Conservation (phyloP, 2,888 invertebrate genomes). For the Ischnura elegans region DNA sequence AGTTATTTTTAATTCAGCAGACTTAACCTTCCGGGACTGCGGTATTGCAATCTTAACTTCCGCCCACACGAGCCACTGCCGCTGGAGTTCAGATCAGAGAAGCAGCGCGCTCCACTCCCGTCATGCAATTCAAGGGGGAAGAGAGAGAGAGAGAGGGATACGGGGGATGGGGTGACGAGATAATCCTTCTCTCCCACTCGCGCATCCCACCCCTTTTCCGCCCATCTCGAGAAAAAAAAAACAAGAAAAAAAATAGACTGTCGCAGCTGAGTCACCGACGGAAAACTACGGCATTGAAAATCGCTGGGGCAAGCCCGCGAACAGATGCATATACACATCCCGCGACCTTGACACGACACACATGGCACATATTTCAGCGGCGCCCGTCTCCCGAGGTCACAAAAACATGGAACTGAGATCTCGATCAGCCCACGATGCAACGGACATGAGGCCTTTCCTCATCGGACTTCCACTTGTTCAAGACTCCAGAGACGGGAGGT, state of each 20-base stretch:
- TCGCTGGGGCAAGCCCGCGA: neutral
- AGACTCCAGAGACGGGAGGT: no score
- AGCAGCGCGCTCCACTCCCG: neutral
- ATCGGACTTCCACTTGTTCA: neutral
- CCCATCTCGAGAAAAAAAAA: neutral
- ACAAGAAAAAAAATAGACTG: neutral
- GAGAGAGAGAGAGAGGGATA: neutral
- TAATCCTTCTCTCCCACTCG: neutral
- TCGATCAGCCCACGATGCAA: neutral
- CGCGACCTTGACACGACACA: constrained; percentile 7
- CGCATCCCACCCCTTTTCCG: neutral
- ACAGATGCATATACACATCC: neutral
- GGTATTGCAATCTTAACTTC: neutral
- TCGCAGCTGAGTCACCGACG: constrained; percentile 13
- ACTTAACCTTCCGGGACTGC: no score
- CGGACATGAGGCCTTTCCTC: neutral
- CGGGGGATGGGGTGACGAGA: neutral
- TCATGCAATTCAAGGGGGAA: no score
- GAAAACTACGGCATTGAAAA: neutral
- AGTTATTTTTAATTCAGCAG: no score
- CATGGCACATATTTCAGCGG: neutral
- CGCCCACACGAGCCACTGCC: no score
- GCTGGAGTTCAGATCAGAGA: no score
- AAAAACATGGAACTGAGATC: neutral
- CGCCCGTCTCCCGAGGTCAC: neutral